These are phyloP conservation scores for Luffia ferchaultella DNA, from an alignment of 2,888 invertebrate species.

Conservation along the genomic window DNA sequence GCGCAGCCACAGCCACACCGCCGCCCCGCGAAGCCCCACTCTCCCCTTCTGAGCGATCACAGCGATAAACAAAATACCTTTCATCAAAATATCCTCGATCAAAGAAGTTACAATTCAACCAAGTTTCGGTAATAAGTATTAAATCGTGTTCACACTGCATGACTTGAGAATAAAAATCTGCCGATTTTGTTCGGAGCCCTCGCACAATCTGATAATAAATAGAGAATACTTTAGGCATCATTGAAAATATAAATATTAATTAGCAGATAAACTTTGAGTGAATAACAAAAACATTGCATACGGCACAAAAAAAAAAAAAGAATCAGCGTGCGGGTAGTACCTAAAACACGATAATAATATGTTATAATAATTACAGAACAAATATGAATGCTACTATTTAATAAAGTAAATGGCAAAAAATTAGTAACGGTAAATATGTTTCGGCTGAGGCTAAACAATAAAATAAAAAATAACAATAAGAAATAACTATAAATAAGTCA, in stretches of 20 bases:
- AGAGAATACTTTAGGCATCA: no score
- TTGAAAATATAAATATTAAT: no score
- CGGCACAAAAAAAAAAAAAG: no score
- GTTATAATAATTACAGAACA: background rate
- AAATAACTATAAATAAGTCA: no score
- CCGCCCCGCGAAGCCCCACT: conserved; percentile 3
- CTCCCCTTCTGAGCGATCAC: conserved; percentile 4
- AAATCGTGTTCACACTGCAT: conserved; percentile 9
- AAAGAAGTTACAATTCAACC: conserved; percentile 9
- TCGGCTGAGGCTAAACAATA: background rate
- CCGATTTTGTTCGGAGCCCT: conserved; percentile 11
- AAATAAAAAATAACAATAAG: background rate
- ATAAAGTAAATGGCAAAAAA: background rate
- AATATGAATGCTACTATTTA: background rate
- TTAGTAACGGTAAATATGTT: background rate
- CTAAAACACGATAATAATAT: background rate
- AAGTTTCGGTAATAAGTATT: conserved; percentile 11
- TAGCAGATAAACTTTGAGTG: no score
- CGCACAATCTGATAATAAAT: no score
- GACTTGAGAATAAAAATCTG: conserved; percentile 7
- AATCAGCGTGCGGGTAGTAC: background rate
- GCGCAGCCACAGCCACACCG: conserved; percentile 5
- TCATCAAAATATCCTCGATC: conserved; percentile 10
- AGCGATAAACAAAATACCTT: conserved; percentile 8
- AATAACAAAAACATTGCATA: no score